phyloP scores from a whole-genome alignment of 1,140 invertebrate species.

The Drosophila azteca region DNA sequence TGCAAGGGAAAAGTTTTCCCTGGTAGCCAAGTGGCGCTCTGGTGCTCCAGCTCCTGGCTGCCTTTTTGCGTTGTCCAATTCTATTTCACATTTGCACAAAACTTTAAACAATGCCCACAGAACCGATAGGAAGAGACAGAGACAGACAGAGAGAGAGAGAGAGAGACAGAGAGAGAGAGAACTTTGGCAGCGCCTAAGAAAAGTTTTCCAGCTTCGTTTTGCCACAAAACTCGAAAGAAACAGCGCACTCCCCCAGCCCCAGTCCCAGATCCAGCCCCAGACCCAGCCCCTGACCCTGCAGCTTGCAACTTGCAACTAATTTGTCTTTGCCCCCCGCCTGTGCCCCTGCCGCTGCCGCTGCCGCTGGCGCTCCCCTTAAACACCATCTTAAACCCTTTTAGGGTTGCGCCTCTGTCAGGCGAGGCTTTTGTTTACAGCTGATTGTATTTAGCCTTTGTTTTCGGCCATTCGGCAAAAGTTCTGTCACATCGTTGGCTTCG shows the following conservation, averaged over 20 bases:
- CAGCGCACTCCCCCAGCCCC: constrained; percentile 2
- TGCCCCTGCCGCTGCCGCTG: not conserved
- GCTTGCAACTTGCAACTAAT: constrained; percentile 72
- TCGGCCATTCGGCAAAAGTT: constrained; percentile 55
- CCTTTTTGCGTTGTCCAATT: constrained; percentile 52
- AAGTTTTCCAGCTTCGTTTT: constrained; percentile 19
- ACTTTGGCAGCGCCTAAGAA: constrained; percentile 22
- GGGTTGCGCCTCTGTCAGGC: constrained; percentile 24
- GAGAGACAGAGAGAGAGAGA: not conserved
- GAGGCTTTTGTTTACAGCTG: constrained; percentile 70
- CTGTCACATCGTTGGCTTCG: constrained; percentile 44
- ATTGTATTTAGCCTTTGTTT: constrained; percentile 76
- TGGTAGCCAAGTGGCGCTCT: constrained; percentile 61
- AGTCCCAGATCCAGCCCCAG: too few species aligned
- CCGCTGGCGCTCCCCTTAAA: not conserved
- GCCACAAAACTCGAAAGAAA: constrained; percentile 37
- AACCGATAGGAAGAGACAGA: constrained; percentile 28
- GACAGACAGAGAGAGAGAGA: not conserved
- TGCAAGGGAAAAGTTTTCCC: constrained; percentile 57
- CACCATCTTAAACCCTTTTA: constrained; percentile 1
- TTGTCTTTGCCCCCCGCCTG: constrained; percentile 46
- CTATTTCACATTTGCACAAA: constrained; percentile 74
- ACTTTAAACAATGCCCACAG: constrained; percentile 73
- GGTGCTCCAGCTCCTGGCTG: constrained; percentile 5
- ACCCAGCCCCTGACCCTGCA: not conserved